Evolutionary conservation across 2,797 vertebrate species (phyloP).

Genomic region (Zalophus californianus): DNA sequence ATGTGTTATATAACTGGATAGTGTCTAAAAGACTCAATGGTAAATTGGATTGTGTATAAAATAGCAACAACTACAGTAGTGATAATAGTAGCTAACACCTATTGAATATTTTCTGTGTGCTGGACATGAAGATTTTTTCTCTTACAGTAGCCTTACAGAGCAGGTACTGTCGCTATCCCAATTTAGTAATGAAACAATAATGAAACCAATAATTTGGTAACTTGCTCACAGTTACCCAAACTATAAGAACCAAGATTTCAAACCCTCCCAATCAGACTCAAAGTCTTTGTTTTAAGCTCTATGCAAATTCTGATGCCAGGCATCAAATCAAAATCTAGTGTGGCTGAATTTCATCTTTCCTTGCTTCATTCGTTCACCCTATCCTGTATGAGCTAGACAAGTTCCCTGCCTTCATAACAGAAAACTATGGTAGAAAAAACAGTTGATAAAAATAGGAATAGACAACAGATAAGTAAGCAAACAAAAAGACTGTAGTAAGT

Average conservation of each 20-base stretch:
- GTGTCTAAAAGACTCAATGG: neutral
- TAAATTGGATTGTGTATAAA: neutral
- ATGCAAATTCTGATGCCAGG: neutral
- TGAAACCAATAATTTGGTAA: neutral
- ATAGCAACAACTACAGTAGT: neutral
- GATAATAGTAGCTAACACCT: neutral
- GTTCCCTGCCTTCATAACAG: neutral
- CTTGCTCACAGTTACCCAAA: neutral
- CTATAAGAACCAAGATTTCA: neutral
- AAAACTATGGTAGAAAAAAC: neutral
- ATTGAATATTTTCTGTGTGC: neutral
- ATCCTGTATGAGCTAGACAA: neutral
- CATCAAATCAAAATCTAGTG: neutral
- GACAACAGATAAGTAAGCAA: neutral
- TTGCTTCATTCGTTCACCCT: neutral
- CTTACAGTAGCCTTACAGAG: neutral
- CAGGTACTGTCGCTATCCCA: neutral
- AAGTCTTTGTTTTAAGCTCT: neutral
- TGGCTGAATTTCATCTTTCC: neutral
- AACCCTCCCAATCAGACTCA: neutral
- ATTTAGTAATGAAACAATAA: conserved; percentile 20
- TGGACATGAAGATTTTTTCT: neutral
- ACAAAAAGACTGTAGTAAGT: neutral
- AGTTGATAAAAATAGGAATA: neutral
- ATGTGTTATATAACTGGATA: neutral